Base-by-base conservation (phyloP, 2,113 vertebrate species). In the Argyrosomus japonicus region DNA sequence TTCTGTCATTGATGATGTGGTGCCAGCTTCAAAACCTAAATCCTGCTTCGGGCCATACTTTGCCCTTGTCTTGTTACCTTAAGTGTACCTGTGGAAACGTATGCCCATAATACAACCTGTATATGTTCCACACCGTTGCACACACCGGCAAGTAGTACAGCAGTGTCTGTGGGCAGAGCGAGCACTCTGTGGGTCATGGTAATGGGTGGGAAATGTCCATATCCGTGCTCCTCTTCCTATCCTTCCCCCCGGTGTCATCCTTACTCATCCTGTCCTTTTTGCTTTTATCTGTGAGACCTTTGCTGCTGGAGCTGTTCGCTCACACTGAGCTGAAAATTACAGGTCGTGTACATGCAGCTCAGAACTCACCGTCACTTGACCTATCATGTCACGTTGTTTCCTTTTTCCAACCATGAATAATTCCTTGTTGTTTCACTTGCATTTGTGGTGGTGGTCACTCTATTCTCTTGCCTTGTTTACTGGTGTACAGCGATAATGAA, bases 201-300 rank as follows among this genome's bases (percentile, higher is more conserved):
- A 81, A 93, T 87, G 74, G 79, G 40, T 77, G 70, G 51, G 58
- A 91, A 92, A 93, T 91, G 90, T 92, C 91, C 91, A 60, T 53
- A 80, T 83, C 79, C 1, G 0, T 75, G 81, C 68, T 25, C 79
- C 82, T 85, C 85, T 73, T 68, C 74, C 72, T 87, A 32, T 83
- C 75, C 79, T 68, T 68, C 76, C 70, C 79, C 68, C 56, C 27
- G 18, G 62, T 9, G 1, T 47, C 74, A 27, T 65, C 63, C 23
- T 69, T 68, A 61, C 25, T 53, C 69, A n/a, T 48, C 57, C 53
- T 68, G 12, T 80, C 3, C 19, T 14, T 75, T 82, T 75, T 57
- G 36, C 57, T 61, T 83, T 50, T 75, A 45, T 75, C 32, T 3
- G 0, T 23, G 5, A 17, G 53, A 29, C 36, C 73, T 79, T 75